phyloP scores from a whole-genome alignment of 2,888 invertebrate genomes.

The Trypoxylon attenuatum region DNA sequence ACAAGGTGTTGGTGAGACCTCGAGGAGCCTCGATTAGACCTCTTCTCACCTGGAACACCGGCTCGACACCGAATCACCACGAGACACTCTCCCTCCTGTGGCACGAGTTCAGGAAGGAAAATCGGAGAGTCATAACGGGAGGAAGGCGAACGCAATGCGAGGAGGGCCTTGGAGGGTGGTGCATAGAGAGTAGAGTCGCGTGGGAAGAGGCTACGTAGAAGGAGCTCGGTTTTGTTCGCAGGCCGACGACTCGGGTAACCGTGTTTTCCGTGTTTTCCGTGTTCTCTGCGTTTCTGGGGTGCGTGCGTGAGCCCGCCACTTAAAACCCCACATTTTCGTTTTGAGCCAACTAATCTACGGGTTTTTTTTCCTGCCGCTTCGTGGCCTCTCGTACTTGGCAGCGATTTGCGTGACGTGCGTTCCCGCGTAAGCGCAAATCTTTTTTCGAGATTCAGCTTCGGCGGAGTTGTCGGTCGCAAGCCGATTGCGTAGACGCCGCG shows the following conservation, averaged over 20 bases:
- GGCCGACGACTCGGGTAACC: slow-evolving; percentile 53
- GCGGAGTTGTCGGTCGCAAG: slow-evolving; percentile 47
- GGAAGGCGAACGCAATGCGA: not conserved
- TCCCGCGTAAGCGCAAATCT: not conserved
- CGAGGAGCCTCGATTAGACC: not conserved
- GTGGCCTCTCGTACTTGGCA: not conserved
- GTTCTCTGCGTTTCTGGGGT: slow-evolving; percentile 40
- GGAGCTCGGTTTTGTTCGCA: slow-evolving; percentile 41
- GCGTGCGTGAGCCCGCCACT: slow-evolving; percentile 50
- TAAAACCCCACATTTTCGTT: slow-evolving; percentile 48
- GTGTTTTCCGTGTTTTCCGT: slow-evolving; percentile 42
- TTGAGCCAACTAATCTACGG: slow-evolving; percentile 40
- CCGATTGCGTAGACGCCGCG: too few relatives aligned
- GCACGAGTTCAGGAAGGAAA: too few relatives aligned
- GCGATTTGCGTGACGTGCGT: not conserved
- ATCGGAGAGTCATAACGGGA: not conserved
- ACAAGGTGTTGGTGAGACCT: not conserved
- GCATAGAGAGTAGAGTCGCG: not conserved
- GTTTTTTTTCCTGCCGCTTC: slow-evolving; percentile 37
- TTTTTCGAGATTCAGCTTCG: slow-evolving; percentile 66
- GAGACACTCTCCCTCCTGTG: too few relatives aligned
- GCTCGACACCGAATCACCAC: not conserved
- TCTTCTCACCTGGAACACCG: not conserved
- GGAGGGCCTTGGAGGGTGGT: not conserved
- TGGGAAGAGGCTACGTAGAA: not conserved